Conservation (phyloP, 2,113 vertebrate genomes). For the Phoenicopterus ruber region DNA sequence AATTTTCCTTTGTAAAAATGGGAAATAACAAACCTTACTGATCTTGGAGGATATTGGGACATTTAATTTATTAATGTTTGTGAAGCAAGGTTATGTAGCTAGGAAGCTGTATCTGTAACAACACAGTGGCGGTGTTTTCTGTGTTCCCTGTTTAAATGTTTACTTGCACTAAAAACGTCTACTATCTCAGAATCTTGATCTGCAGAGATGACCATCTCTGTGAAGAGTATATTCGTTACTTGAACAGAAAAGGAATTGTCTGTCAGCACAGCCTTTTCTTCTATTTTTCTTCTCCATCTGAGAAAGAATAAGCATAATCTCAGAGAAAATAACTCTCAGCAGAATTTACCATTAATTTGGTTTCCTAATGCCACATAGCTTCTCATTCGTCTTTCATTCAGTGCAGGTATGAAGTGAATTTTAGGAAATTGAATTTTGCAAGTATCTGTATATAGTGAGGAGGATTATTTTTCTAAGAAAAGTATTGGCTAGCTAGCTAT, state of each 20-base stretch:
- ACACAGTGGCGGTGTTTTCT: fast-evolving
- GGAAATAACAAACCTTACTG: background rate
- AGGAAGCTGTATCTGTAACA: background rate
- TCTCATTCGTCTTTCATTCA: background rate
- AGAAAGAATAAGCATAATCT: background rate
- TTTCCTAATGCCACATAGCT: background rate
- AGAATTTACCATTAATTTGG: background rate
- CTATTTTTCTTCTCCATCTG: background rate
- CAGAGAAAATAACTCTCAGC: background rate
- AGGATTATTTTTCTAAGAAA: background rate
- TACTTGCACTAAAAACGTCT: background rate
- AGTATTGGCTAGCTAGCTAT: background rate
- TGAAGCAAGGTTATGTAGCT: background rate
- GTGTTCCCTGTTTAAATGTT: background rate
- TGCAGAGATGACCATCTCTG: background rate
- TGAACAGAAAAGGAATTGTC: background rate
- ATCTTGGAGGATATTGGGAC: background rate
- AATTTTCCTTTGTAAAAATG: background rate
- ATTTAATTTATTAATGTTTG: background rate
- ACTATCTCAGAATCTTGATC: background rate
- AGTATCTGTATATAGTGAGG: background rate
- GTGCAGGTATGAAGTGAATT: background rate
- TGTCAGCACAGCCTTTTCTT: background rate
- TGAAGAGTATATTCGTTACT: background rate
- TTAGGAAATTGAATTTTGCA: background rate